Evolutionary conservation across 2,797 vertebrate genomes (phyloP).

Genomic region (Oreochromis grahami): DNA sequence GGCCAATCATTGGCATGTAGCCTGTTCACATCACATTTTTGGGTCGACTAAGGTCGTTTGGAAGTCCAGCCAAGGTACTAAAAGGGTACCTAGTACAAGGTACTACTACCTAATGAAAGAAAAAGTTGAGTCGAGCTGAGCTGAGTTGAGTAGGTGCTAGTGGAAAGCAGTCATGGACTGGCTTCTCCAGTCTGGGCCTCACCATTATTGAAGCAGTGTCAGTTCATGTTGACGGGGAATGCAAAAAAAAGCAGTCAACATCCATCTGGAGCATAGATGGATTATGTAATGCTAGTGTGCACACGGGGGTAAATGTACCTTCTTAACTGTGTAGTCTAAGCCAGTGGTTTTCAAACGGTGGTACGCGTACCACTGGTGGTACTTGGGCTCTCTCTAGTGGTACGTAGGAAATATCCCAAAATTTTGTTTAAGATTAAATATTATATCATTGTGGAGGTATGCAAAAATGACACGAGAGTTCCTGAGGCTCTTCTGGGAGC

Average conservation of each 20-base stretch:
- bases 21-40: neutral
- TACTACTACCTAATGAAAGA: neutral
- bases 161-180: neutral
- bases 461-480: neutral
- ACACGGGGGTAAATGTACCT: neutral
- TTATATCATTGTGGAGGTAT: neutral
- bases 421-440: neutral
- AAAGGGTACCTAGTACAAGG: neutral
- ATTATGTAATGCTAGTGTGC: neutral
- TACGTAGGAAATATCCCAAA: neutral
- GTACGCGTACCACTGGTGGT: neutral
- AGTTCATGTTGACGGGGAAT: neutral
- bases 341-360: neutral
- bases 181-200: neutral
- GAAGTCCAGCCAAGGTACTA: neutral
- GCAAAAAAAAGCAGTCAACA: neutral
- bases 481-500: neutral
- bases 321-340: neutral
- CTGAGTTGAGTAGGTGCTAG: neutral
- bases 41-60: neutral
- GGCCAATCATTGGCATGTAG: neutral
- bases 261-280: neutral
- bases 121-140: neutral
- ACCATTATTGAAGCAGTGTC: neutral
- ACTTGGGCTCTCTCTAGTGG: neutral